These are phyloP conservation scores for Brienomyrus longianalis DNA, from an alignment of 2,113 vertebrate species.

Conservation along the genomic window DNA sequence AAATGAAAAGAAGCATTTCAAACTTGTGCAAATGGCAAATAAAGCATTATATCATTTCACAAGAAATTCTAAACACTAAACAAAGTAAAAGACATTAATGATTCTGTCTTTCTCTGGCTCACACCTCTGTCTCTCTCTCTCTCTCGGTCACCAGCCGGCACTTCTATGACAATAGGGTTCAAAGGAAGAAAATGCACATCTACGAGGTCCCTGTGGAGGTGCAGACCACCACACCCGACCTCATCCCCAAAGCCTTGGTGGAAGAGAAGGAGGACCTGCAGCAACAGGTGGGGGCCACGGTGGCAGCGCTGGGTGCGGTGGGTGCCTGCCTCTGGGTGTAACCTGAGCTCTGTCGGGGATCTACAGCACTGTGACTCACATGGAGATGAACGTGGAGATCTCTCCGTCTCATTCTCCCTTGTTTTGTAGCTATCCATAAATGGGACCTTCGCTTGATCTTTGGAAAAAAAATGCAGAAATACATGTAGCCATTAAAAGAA, in stretches of 20 bases:
- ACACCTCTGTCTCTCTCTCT: background rate
- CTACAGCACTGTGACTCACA: background rate
- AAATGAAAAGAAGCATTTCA: background rate
- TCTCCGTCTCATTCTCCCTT: background rate
- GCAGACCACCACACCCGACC: conserved; percentile 69
- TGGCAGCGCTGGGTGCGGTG: background rate
- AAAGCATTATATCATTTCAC: background rate
- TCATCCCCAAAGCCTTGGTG: conserved; percentile 64
- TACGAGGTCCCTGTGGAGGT: conserved; percentile 60
- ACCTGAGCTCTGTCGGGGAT: background rate
- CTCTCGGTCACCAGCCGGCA: background rate
- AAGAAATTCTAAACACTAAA: background rate
- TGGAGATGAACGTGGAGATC: background rate
- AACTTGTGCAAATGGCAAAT: background rate
- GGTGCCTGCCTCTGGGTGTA: background rate
- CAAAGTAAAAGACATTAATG: background rate
- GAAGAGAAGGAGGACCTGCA: conserved; percentile 44
- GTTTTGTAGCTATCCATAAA: background rate
- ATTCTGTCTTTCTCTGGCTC: background rate
- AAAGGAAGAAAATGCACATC: conserved; percentile 36
- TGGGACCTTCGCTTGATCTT: background rate
- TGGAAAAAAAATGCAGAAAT: background rate
- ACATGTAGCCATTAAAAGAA: background rate
- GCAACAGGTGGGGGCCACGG: conserved; percentile 37
- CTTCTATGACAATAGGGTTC: background rate